Conservation (phyloP, 2,888 invertebrate species). For the Amblyteles armatorius region DNA sequence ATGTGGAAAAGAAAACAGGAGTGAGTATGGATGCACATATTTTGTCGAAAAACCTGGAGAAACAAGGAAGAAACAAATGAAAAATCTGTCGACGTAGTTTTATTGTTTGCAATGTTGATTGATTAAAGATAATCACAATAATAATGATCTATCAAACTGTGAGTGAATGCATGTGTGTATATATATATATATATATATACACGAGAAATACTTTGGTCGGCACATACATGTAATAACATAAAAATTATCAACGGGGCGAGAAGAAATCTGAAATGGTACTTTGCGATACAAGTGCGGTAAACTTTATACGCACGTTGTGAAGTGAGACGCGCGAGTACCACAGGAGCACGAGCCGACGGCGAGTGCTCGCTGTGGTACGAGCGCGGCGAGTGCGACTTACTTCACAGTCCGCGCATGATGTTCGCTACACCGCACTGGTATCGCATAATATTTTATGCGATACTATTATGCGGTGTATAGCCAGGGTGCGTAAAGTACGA, state of each 20-base stretch:
- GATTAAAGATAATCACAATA: constrained; percentile 15
- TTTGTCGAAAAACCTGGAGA: background rate
- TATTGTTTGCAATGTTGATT: constrained; percentile 4
- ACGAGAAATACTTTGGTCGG: background rate
- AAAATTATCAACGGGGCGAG: background rate
- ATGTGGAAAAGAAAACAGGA: background rate
- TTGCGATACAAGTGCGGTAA: too few species aligned
- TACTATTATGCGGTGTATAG: too few species aligned
- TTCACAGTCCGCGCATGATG: too few species aligned
- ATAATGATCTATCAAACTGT: background rate
- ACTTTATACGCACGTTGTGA: too few species aligned
- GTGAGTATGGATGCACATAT: background rate
- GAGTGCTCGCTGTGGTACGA: too few species aligned
- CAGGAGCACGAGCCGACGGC: too few species aligned
- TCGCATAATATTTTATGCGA: too few species aligned
- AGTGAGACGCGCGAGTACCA: too few species aligned
- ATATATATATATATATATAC: background rate
- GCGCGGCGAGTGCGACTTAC: too few species aligned
- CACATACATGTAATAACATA: background rate
- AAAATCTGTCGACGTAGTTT: constrained; percentile 1
- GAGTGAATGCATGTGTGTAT: background rate
- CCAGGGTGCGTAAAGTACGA: too few species aligned
- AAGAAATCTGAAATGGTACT: background rate
- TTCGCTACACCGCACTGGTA: too few species aligned
- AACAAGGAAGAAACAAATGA: constrained; percentile 9